A percentile compares a stretch with the other conserved stretches of the same genome.
phyloP scores from a whole-genome alignment of 2,888 invertebrate genomes.

The Thera britannica region DNA sequence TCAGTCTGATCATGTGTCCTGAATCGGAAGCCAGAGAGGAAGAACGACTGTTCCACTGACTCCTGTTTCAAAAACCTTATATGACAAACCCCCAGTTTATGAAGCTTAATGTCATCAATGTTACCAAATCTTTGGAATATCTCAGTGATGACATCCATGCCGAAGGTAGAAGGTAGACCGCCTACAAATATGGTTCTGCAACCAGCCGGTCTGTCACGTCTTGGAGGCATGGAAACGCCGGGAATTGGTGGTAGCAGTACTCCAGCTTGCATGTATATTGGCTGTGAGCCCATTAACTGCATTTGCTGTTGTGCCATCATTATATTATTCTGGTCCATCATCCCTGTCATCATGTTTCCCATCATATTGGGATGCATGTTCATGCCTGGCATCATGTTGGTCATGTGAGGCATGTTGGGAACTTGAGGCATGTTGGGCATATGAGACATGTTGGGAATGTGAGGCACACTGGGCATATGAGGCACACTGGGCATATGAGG shows the following conservation, averaged over 20 bases:
- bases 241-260: slow-evolving; percentile 94
- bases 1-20: slow-evolving; percentile 89
- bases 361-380: slow-evolving; percentile 43
- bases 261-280: slow-evolving; percentile 87
- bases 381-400: slow-evolving; percentile 70
- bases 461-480: slow-evolving; percentile 38
- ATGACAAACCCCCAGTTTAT: slow-evolving; percentile 96
- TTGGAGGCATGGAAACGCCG: slow-evolving; percentile 75
- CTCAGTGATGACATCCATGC: slow-evolving; percentile 92
- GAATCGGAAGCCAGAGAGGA: slow-evolving; percentile 91
- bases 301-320: slow-evolving; percentile 69
- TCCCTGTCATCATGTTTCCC: slow-evolving; percentile 55
- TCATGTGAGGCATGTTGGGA: slow-evolving; percentile 42
- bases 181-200: slow-evolving; percentile 97
- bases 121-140: slow-evolving; percentile 91
- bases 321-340: slow-evolving; percentile 84
- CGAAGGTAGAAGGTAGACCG: slow-evolving; percentile 93
- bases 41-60: slow-evolving; percentile 93
- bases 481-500: slow-evolving; percentile 69
- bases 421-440: slow-evolving; percentile 41
- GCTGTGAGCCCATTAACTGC: slow-evolving; percentile 50
- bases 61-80: slow-evolving; percentile 92
- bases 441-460: slow-evolving; percentile 34
- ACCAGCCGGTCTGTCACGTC: slow-evolving; percentile 71
- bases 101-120: slow-evolving; percentile 85